Evolutionary conservation across 1,140 invertebrate genomes (phyloP).

Genomic region (Drosophila kohkoa): DNA sequence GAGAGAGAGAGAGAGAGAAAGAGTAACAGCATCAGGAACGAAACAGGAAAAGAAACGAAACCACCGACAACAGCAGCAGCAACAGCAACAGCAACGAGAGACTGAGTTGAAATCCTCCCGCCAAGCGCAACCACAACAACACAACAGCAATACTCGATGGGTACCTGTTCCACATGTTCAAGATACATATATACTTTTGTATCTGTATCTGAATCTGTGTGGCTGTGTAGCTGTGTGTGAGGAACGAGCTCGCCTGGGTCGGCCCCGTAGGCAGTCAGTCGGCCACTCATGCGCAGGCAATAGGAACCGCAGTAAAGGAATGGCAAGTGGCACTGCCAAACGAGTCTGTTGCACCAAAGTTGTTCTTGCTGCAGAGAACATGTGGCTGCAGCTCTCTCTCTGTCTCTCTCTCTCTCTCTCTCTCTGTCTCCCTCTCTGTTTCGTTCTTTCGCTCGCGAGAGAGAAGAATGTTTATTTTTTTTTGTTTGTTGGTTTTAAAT

Average conservation of each 20-base stretch:
- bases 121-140: conserved; percentile 39
- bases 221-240: background rate
- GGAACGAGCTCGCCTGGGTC: conserved; percentile 10
- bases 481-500: background rate
- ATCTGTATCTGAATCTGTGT: background rate
- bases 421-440: too few relatives aligned
- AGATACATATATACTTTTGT: background rate
- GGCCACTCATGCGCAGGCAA: conserved; percentile 52
- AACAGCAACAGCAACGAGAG: conserved; percentile 6
- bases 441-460: background rate
- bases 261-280: conserved; percentile 33
- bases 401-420: too few relatives aligned
- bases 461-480: background rate
- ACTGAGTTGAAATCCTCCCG: conserved; percentile 33
- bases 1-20: background rate
- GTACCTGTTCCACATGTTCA: conserved; percentile 42
- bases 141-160: conserved; percentile 24
- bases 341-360: too few relatives aligned
- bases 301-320: conserved; percentile 19
- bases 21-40: conserved; percentile 21
- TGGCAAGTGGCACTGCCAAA: background rate
- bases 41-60: conserved; percentile 60
- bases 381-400: conserved; percentile 15
- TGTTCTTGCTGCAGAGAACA: conserved; percentile 19
- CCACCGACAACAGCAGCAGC: conserved; percentile 38